Evolutionary conservation across 2,888 invertebrate genomes (phyloP).

Genomic region (Diplolepis rosae): DNA sequence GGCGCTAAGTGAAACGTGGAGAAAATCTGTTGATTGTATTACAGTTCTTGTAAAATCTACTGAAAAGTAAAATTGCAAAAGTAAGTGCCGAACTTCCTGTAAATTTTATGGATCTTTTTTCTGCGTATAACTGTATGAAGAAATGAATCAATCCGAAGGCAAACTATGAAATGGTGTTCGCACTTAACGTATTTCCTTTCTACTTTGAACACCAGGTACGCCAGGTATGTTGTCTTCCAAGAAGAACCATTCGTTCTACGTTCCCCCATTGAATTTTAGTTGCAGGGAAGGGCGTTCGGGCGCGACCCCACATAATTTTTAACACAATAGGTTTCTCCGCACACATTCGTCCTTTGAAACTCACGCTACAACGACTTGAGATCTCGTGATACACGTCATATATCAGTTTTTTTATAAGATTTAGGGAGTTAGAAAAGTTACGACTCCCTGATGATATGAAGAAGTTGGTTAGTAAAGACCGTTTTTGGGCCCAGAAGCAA

Average conservation of each 20-base stretch:
- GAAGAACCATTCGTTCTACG: conserved; percentile 15
- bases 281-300: conserved; percentile 29
- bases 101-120: too few species aligned
- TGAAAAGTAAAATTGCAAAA: too few species aligned
- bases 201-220: conserved; percentile 20
- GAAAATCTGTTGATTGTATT: too few species aligned
- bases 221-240: conserved; percentile 16
- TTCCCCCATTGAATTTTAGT: conserved; percentile 7
- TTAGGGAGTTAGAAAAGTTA: too few species aligned
- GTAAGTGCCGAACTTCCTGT: too few species aligned
- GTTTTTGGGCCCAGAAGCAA: too few species aligned
- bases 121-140: too few species aligned
- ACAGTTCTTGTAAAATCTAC: too few species aligned
- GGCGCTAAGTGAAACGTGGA: too few species aligned
- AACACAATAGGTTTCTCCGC: conserved; percentile 45
- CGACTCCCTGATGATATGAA: too few species aligned
- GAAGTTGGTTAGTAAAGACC: too few species aligned
- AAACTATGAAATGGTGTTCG: conserved; percentile 42
- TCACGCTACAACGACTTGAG: conserved; percentile 28
- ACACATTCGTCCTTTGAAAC: conserved; percentile 34
- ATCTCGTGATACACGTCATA: conserved; percentile 24
- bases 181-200: conserved; percentile 23
- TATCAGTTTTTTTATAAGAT: not conserved
- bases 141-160: too few species aligned
- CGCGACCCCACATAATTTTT: conserved; percentile 46